These are phyloP conservation scores for Rhysida immarginata DNA, from an alignment of 1,140 invertebrate genomes.

Conservation along the genomic window DNA sequence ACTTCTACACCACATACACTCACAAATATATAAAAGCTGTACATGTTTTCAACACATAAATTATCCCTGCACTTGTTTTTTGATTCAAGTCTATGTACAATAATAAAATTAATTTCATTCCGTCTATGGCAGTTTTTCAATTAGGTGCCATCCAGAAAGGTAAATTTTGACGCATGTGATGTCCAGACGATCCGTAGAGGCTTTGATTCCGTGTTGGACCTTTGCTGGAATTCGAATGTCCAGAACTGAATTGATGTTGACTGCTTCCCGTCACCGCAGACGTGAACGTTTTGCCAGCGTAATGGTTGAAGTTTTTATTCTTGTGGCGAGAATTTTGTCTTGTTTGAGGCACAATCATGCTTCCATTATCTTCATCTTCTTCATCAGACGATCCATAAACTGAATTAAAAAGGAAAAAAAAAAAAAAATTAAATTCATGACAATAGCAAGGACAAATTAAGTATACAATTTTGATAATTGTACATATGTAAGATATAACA, in stretches of 20 bases:
- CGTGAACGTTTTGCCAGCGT: background rate
- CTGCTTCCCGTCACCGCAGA: background rate
- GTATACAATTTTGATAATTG: too few species aligned
- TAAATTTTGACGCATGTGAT: background rate
- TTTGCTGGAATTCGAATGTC: background rate
- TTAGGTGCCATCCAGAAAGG: slow-evolving; percentile 3
- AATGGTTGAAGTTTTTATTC: background rate
- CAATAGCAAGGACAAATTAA: too few species aligned
- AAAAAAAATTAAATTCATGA: too few species aligned
- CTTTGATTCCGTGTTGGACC: background rate
- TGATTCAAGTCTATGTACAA: background rate
- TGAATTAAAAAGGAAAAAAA: too few species aligned
- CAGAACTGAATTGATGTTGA: background rate
- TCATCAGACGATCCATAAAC: background rate
- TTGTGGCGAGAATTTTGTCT: background rate
- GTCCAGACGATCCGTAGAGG: background rate
- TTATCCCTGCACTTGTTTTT: background rate
- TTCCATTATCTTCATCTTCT: background rate
- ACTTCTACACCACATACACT: background rate
- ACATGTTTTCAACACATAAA: background rate
- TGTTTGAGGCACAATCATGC: background rate
- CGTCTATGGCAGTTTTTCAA: background rate
- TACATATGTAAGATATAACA: too few species aligned
- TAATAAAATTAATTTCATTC: background rate
- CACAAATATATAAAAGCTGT: background rate